Base-by-base conservation (phyloP, 1,140 invertebrate genomes). In the Bombyx mandarina region DNA sequence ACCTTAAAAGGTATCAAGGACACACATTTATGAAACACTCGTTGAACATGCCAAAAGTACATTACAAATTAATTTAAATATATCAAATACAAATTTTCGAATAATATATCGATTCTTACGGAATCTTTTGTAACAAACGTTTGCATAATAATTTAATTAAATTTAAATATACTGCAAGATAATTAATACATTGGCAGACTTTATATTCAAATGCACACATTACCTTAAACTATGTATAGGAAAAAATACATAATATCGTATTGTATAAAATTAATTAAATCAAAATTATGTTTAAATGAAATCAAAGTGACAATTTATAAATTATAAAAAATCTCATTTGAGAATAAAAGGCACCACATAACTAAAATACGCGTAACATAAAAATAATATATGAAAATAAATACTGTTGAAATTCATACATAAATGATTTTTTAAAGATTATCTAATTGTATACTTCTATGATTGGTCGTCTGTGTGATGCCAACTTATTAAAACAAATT, bases 271-370 rank as follows among this genome's bases (percentile, higher is more conserved):
- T 51, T 51, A 69, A 74, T 71, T 72, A 73, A 61, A 73, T 66
- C 61, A 69, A 54, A 47, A 58, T 63, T 59, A 61, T 55, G 57
- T 59, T 69, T 69, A 61, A 73, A 73, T 72, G 73, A 75, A 75
- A 73, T 73, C 12, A 18, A 22, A 50, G 12, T 22, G 7, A 26
- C n/a, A 7, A 7, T 51, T 26, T 51, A 35, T 51, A 51, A 26
- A 75, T 69, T 73, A 35, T 35, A 35, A 35, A 8, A 54, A 44
- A 54, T 43, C 66, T 49, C 47, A 76, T 71, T 74, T 67, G 65
- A 75, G 46, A 71, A 76, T 79, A 81, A 76, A 82, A 84, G 79
- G 83, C 81, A 86, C 81, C 83, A 86, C 76, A 79, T 78, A 81
- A 78, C 48, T 49, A 49, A n/a, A 49, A 12, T 49, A 49, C 7